Base-by-base conservation (phyloP, 2,797 vertebrate genomes). In the Fistularia tabacaria region DNA sequence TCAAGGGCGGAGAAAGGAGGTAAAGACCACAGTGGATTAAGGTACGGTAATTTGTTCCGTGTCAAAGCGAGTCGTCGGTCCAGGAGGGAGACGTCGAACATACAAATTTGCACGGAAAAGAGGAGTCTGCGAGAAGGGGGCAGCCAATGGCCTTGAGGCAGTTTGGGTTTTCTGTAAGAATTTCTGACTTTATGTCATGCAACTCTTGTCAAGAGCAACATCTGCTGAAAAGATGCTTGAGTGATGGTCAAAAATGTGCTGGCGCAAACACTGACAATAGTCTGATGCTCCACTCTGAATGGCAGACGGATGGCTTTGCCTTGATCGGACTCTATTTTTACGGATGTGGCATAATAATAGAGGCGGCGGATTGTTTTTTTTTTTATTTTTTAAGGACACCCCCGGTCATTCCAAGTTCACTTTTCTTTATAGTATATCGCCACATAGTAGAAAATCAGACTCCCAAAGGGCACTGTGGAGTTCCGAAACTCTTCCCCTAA, bases 201-300 rank as follows among this genome's bases (percentile, higher is more conserved):
- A 64, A 84, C 1, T 70, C 77, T 88, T 80, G 78, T 88, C 82
- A 80, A 64, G 71, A 82, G 76, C 83, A 85, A 87, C 88, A 90
- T 90, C 83, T 88, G 87, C 77, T 83, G 80, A 73, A 87, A 89
- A 86, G 87, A 90, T 90, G 84, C 84, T 86, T 73, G 85, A 90
- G 85, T 85, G 86, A 87, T 79, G 70, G 70, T 87, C 85, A 87
- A 87, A 88, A 85, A 85, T 86, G 83, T 87, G 70, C 77, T 88
- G 84, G 85, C 84, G 11, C 65, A 59, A 79, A 87, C 42, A 51
- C 80, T 73, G 83, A 82, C 79, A 80, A 69, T 11, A 52, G 79
- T 57, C 49, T 37, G 59, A 43, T 59, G 52, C 67, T 79, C 59
- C 14, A 25, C 66, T 39, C 59, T 51, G 69, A 66, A 64, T 11